Percentiles rank a stretch among this genome's conserved stretches.
Evolutionary conservation across 1,140 invertebrate species (phyloP).

Genomic region (Caenorhabditis elegans): DNA sequence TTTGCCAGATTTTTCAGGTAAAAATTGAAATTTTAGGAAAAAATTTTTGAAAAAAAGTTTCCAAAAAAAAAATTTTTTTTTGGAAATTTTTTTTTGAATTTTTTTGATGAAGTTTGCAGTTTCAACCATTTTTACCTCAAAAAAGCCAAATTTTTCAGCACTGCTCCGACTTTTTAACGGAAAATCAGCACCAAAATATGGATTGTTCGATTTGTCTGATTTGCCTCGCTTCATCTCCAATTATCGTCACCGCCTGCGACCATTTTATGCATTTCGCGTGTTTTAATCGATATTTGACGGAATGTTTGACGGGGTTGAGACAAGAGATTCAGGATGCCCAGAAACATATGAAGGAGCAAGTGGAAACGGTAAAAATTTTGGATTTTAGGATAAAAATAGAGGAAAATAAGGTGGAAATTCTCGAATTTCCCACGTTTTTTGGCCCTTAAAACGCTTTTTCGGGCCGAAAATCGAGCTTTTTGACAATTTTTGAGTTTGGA

Average conservation of each 20-base stretch:
- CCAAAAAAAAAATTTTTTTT: too few species aligned
- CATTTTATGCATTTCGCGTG: conserved; percentile 6
- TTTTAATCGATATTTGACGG: neutral
- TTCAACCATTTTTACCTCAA: too few species aligned
- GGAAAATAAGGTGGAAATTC: too few species aligned
- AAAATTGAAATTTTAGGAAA: neutral
- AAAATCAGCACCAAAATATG: neutral
- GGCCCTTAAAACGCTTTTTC: too few species aligned
- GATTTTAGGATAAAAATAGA: neutral
- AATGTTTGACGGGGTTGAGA: neutral
- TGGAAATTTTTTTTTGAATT: neutral
- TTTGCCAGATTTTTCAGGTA: conserved; percentile 25
- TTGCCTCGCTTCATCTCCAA: neutral
- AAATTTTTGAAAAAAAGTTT: neutral
- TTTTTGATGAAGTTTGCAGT: too few species aligned
- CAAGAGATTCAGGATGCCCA: neutral
- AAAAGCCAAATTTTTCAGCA: neutral
- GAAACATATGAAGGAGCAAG: neutral
- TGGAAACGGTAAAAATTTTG: neutral
- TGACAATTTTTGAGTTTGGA: neutral
- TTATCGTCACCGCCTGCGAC: neutral
- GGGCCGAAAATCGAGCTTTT: too few species aligned
- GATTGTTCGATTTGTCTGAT: conserved; percentile 5
- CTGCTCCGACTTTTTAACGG: conserved; percentile 2
- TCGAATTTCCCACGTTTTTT: too few species aligned